Percentiles rank a stretch among this genome's conserved stretches.
Conservation (phyloP, 2,797 vertebrate species). For the Muraenolepis orangiensis region DNA sequence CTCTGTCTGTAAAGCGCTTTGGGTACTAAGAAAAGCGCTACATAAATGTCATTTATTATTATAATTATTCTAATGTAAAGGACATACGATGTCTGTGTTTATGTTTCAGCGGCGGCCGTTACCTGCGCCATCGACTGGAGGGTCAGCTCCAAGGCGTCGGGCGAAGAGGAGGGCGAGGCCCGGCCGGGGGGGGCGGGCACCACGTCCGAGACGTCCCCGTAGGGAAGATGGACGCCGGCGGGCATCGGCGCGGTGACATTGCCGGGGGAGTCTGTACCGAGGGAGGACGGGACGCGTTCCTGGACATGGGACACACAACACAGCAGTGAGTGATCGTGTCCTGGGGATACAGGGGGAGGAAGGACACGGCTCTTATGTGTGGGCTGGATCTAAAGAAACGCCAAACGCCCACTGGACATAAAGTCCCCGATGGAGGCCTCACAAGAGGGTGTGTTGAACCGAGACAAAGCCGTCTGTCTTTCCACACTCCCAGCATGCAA, state of each 20-base stretch:
- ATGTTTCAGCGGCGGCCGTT: slow-evolving; percentile 24
- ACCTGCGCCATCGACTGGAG: slow-evolving; percentile 94
- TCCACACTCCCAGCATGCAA: slow-evolving; percentile 6
- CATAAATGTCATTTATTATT: too few relatives aligned
- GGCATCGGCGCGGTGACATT: slow-evolving; percentile 69
- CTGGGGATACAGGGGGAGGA: too few relatives aligned
- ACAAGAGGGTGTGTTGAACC: neutral
- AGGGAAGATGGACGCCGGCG: slow-evolving; percentile 73
- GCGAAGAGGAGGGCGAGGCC: slow-evolving; percentile 45
- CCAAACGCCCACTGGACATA: neutral
- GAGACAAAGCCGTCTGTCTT: neutral
- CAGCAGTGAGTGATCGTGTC: neutral
- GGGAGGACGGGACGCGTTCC: slow-evolving; percentile 62
- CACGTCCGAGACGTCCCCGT: slow-evolving; percentile 60
- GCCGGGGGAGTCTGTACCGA: slow-evolving; percentile 63
- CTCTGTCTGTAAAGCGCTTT: too few relatives aligned
- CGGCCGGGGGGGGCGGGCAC: too few relatives aligned
- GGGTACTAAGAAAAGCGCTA: too few relatives aligned
- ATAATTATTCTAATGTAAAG: slow-evolving; percentile 4
- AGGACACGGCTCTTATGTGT: neutral
- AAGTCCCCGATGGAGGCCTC: neutral
- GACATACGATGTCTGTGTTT: neutral
- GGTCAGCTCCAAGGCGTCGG: slow-evolving; percentile 82
- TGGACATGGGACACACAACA: slow-evolving; percentile 51
- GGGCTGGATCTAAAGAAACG: neutral